Evolutionary conservation across 2,888 invertebrate genomes (phyloP), one percentile per base, ranked within the genome.

Genomic region (Cataglyphis albicans): DNA sequence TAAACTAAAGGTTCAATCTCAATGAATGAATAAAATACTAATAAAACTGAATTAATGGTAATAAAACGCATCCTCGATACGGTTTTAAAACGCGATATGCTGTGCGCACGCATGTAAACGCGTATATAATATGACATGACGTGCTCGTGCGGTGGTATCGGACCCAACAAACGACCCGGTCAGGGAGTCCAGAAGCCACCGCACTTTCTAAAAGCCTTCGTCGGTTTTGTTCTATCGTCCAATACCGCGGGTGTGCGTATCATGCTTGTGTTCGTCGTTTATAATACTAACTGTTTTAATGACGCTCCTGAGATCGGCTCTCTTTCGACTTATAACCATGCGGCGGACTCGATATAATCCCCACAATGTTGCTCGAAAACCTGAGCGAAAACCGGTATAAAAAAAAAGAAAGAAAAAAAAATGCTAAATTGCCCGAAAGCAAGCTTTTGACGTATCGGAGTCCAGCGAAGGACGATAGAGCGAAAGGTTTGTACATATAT

Each of bases 161-260:
- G 88, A 89, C 89, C 89, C 90, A 91, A 92, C 91, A 91, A 91
- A 92, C 91, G 91, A 92, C 91, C 91, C 90, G 91, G 84, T 29
- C 89, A 89, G 90, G 88, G 88, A 88, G 86, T 87, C 84, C 84
- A 48, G 88, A 87, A 89, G 91, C 89, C 89, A 90, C 87, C 90
- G 91, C 90, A 93, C 93, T 93, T 93, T 93, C 93, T 93, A 93
- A 93, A 93, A 91, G 91, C 93, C 93, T 93, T 93, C 93, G 92
- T 87, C 88, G 91, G 88, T 90, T 91, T 91, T 59, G 70, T 78
- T 78, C 78, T 78, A 78, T 70, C 44, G 57, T 41, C 32, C n/a
- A 38, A 41, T 41, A 12, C 52, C 57, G 41, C 68, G 76, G 32
- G 41, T 55, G 41, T 70, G 68, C 32, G 70, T 44, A 57, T 52